phyloP scores from a whole-genome alignment of 2,113 vertebrate genomes.

The Peromyscus leucopus region DNA sequence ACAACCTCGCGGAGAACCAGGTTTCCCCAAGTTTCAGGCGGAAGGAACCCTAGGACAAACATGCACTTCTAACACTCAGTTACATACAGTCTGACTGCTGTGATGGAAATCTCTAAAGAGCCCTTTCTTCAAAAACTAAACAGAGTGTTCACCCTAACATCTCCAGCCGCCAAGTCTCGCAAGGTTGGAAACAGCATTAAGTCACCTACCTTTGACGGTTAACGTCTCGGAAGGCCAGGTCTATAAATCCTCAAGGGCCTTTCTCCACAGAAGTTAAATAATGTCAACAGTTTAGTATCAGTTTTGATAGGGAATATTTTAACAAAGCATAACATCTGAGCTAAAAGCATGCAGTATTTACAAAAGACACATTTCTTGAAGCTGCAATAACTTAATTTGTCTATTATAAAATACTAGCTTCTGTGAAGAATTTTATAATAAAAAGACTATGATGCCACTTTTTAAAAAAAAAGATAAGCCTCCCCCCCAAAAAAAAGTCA shows the following conservation, averaged over 20 bases:
- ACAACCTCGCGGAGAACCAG: conserved; percentile 46
- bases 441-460: neutral
- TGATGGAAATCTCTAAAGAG: conserved; percentile 66
- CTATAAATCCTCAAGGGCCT: conserved; percentile 94
- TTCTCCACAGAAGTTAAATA: conserved; percentile 96
- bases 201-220: conserved; percentile 94
- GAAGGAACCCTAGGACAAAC: conserved; percentile 68
- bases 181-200: conserved; percentile 90
- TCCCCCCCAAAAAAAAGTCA: neutral
- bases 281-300: conserved; percentile 98
- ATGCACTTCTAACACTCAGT: conserved; percentile 72
- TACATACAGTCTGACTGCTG: conserved; percentile 63
- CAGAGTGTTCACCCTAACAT: conserved; percentile 83
- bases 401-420: conserved; percentile 69
- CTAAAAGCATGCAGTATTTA: conserved; percentile 91
- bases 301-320: conserved; percentile 89
- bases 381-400: conserved; percentile 88
- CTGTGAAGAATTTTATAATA: conserved; percentile 25
- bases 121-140: conserved; percentile 62
- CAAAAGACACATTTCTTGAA: conserved; percentile 88
- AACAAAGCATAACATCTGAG: conserved; percentile 87
- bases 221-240: conserved; percentile 94
- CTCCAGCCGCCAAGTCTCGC: conserved; percentile 84
- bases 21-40: conserved; percentile 59
- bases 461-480: conserved; percentile 33